Conservation (phyloP, 1,140 invertebrate species). For the Diuraphis noxia region DNA sequence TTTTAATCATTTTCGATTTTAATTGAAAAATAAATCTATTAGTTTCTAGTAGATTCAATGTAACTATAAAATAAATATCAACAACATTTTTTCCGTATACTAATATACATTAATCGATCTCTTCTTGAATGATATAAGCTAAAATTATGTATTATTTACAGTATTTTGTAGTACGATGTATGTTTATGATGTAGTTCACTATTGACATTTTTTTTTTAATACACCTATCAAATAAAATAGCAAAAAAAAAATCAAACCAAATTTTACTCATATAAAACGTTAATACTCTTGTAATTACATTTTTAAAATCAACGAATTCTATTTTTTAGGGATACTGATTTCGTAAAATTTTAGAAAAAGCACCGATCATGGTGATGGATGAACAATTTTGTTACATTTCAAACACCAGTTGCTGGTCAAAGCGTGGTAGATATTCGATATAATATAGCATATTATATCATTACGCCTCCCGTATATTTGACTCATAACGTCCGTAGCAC, state of each 20-base stretch:
- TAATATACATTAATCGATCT: not conserved
- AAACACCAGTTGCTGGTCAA: not conserved
- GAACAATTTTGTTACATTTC: not conserved
- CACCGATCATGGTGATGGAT: too few relatives aligned
- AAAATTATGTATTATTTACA: not conserved
- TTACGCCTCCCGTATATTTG: not conserved
- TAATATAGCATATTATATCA: too few relatives aligned
- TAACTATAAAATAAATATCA: not conserved
- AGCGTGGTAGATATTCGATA: not conserved
- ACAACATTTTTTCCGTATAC: not conserved
- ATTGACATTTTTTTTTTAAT: not conserved
- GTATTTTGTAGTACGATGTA: not conserved
- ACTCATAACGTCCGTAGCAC: too few relatives aligned
- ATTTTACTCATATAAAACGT: not conserved
- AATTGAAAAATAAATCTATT: not conserved
- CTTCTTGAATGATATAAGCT: not conserved
- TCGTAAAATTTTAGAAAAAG: too few relatives aligned
- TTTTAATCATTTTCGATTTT: not conserved
- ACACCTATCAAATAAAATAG: not conserved
- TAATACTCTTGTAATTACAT: not conserved
- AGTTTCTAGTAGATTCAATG: not conserved
- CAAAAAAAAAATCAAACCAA: not conserved
- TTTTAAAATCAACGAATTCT: not conserved
- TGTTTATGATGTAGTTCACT: not conserved
- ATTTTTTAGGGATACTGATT: not conserved